Base-by-base conservation (phyloP, 2,113 vertebrate genomes). In the Muntiacus muntjak region DNA sequence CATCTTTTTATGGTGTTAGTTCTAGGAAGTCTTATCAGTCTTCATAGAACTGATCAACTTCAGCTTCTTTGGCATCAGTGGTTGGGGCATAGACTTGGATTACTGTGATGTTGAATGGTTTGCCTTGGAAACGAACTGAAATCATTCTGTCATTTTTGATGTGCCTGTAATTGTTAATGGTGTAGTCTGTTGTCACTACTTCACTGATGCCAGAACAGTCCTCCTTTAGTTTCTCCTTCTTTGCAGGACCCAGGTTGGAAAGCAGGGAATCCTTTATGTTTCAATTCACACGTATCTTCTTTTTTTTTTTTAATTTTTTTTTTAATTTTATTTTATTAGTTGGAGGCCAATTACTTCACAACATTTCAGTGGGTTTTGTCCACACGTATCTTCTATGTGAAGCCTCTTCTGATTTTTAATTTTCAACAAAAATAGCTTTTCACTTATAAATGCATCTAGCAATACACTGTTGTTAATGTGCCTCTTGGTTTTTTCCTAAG, bases 201-300 rank as follows among this genome's bases (percentile, higher is more conserved):
- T 40, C n/a, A 23, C n/a, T 36, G 64, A 71, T 36, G 64, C 64
- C 67, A 13, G n/a, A 71, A 71, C 67, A 71, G 67, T 71, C 19
- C 19, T 40, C 67, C 12, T 71, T 71, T n/a, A 71, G 5, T 40
- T 10, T 19, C 40, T 19, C n/a, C n/a, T 71, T 40, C n/a, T 71
- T 71, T 71, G 5, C 2, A 23, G 67, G 67, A 71, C 19, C 19
- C 36, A 71, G n/a, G n/a, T 6, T 40, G n/a, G 67, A 40, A 71
- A 71, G 67, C 67, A 71, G n/a, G 67, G 67, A 23, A 23, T 40
- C 36, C n/a, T 71, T 71, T 40, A 40, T 40, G 67, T 71, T 71
- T 40, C 0, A 0, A 40, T 71, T 71, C 19, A 12, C 19, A 40
- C 5, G 2, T 23, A 71, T 71, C 5, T 71, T 40, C 67, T 71